These are phyloP conservation scores for Micrastur ruficollis DNA, from an alignment of 2,797 vertebrate species.

Conservation along the genomic window DNA sequence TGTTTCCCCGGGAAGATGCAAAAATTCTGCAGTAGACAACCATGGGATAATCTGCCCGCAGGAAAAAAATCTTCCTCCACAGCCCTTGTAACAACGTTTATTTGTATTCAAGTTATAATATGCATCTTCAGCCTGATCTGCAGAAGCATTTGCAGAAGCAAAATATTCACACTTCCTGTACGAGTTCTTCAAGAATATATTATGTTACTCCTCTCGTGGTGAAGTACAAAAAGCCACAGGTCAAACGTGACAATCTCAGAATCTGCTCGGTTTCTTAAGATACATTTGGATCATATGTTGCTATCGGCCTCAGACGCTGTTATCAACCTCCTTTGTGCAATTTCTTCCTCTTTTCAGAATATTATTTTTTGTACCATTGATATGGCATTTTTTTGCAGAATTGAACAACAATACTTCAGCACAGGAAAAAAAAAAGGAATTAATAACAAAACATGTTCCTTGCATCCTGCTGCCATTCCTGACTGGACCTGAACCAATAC, in stretches of 20 bases:
- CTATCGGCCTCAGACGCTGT: not conserved
- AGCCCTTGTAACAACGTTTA: not conserved
- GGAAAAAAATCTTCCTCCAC: not conserved
- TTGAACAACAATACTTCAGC: not conserved
- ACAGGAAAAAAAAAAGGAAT: not conserved
- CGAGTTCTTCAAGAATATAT: not conserved
- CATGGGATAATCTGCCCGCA: not conserved
- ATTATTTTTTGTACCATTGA: not conserved
- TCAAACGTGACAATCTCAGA: not conserved
- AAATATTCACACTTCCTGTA: not conserved
- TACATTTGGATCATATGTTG: not conserved
- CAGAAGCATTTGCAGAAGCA: not conserved
- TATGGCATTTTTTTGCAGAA: not conserved
- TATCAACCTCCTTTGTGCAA: not conserved
- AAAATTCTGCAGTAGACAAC: not conserved
- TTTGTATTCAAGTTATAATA: not conserved
- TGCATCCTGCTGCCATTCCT: not conserved
- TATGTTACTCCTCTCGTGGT: not conserved
- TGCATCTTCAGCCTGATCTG: not conserved
- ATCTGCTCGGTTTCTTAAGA: not conserved
- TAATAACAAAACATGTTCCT: not conserved
- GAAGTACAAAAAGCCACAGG: slow-evolving; percentile 12
- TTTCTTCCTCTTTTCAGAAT: not conserved
- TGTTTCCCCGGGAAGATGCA: not conserved
- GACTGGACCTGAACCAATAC: not conserved